Conservation (phyloP, 2,113 vertebrate species). For the Carlito syrichta region DNA sequence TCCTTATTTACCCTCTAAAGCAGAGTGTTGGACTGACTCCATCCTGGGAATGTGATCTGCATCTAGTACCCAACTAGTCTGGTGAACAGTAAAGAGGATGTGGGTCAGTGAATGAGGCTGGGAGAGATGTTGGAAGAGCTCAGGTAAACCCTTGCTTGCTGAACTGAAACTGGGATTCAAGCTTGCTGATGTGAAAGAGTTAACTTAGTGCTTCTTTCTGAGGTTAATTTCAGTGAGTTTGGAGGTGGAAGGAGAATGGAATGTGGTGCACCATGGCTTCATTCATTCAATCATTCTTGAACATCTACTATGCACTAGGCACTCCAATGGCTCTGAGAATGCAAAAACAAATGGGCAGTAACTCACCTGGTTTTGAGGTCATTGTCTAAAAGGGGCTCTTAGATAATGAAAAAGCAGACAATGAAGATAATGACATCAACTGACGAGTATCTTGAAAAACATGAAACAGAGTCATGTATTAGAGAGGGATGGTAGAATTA, state of each 20-base stretch:
- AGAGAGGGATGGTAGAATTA: not conserved
- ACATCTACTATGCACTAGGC: not conserved
- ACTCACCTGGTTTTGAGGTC: not conserved
- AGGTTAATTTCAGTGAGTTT: not conserved
- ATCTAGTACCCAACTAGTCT: not conserved
- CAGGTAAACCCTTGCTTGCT: not conserved
- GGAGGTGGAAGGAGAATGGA: not conserved
- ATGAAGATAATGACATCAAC: not conserved
- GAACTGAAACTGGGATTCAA: not conserved
- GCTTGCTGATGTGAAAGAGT: not conserved
- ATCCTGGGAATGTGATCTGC: not conserved
- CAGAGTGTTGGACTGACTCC: not conserved
- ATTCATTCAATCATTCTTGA: not conserved
- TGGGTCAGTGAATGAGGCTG: not conserved
- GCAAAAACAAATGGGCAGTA: not conserved
- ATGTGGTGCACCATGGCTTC: not conserved
- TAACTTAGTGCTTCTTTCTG: not conserved
- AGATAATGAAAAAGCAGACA: not conserved
- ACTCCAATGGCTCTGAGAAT: not conserved
- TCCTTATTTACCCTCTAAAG: not conserved
- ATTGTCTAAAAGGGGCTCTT: not conserved
- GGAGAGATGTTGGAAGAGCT: not conserved
- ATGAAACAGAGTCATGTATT: not conserved
- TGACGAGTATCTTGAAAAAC: not conserved
- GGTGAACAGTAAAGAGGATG: too few species aligned